Base-by-base conservation (phyloP, 2,888 invertebrate genomes). In the Drosophila tripunctata region DNA sequence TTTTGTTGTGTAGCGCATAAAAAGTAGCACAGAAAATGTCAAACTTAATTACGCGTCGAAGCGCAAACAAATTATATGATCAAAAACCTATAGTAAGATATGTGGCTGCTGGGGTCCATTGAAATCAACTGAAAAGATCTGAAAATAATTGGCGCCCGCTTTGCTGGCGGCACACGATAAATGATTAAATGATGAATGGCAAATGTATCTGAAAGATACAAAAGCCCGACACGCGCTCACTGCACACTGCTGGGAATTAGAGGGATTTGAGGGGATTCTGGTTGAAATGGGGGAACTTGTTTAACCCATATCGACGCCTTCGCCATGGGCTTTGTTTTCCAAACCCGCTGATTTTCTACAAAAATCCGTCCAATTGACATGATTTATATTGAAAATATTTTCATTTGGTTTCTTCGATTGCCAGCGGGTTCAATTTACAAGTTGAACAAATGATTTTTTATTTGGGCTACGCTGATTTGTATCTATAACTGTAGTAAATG, bases 41-140 rank as follows among this genome's bases (percentile, higher is more conserved):
- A 75, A 81, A 87, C 55, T 71, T 70, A 87, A 83, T 87, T 84
- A 85, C 67, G 85, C 87, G 87, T 69, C 70, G 87, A 87, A 73
- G 85, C 85, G 76, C 67, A 84, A 81, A 82, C 84, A 66, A 80
- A 80, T 86, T 79, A 66, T 40, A n/a, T n/a, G n/a, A n/a, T n/a
- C n/a, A n/a, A n/a, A n/a, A n/a, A n/a, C n/a, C n/a, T n/a, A n/a
- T n/a, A n/a, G n/a, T n/a, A n/a, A n/a, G n/a, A n/a, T n/a, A n/a
- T n/a, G n/a, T n/a, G n/a, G n/a, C n/a, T n/a, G n/a, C n/a, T n/a
- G n/a, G 54, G 22, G 62, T 54, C 36, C 61, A 48, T 30, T 12
- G 19, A 35, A 44, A 21, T 8, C 38, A 52, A 52, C 41, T 61
- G 41, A 57, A 38, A 51, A 21, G 1, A 31, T 30, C 31, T 41